Base-by-base conservation (phyloP, 2,888 invertebrate species). In the Diploptera punctata region DNA sequence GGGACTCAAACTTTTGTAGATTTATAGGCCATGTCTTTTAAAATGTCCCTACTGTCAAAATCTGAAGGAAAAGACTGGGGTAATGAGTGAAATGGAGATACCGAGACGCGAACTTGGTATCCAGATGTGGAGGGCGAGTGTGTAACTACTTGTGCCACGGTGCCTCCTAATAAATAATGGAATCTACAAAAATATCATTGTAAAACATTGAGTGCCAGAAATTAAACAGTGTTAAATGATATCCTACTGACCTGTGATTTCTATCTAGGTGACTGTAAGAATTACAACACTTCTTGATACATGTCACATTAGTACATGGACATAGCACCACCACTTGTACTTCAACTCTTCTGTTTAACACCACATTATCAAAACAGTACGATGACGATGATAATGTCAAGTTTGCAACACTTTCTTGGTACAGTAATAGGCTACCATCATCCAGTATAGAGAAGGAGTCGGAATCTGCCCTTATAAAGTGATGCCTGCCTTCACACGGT, bases 251-350 rank as follows among this genome's bases (percentile, higher is more conserved):
- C 16, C 21, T 13, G 3, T 13, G 26, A 9, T 57, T 13, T 29
- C n/a, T 29, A 18, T 5, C 29, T n/a, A 57, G 10, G n/a, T 26
- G 26, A 1, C 57, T 57, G 31, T 16, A 18, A 9, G 24, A 16
- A 10, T 24, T 19, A 31, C 70, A 70, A 61, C 70, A 70, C 52
- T 70, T 70, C 19, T 60, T 61, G 7, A 70, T 47, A 29, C 70
- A 70, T 5, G 49, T 18, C 4, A 21, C 21, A 9, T 44, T 61
- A 5, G 10, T 21, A 21, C 70, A 70, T 0, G 70, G 70, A 19
- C 70, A 70, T 24, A 61, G 13, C 16, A 70, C 19, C 16, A 62
- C 19, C 38, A 62, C 62, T 10, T 65, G 21, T 9, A 65, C 44
- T 2, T n/a, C 16, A 9, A 10, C 21, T 3, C n/a, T 26, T 16